Conservation (phyloP, 2,113 vertebrate genomes). For the Proteles cristata region DNA sequence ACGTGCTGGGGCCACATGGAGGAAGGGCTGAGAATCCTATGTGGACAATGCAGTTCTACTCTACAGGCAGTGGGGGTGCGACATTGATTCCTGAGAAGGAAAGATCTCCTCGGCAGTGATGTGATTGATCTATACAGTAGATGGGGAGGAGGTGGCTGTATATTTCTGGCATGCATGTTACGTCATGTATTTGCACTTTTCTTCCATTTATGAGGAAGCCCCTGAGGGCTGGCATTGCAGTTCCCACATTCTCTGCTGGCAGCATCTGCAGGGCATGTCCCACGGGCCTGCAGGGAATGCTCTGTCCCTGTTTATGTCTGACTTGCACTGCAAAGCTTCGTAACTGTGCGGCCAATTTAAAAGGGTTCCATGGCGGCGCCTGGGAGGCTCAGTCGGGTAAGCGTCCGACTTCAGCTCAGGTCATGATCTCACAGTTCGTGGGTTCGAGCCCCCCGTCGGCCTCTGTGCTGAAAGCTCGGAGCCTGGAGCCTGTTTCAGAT, state of each 20-base stretch:
- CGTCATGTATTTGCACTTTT: not conserved
- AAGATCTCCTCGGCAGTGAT: not conserved
- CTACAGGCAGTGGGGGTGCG: not conserved
- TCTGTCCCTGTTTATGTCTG: not conserved
- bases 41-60: rapidly evolving
- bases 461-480: no score
- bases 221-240: no score
- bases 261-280: not conserved
- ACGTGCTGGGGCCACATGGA: not conserved
- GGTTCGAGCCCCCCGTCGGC: no score
- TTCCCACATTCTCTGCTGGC: not conserved
- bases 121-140: rapidly evolving
- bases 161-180: not conserved
- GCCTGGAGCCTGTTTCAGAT: no score
- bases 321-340: not conserved
- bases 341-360: not conserved
- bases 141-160: not conserved
- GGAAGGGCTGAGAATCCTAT: not conserved
- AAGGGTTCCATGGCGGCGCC: no score
- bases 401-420: no score
- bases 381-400: no score
- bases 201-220: not conserved
- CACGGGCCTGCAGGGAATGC: not conserved
- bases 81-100: not conserved
- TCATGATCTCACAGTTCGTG: no score